These are phyloP conservation scores for Dinoponera quadriceps DNA, from an alignment of 1,140 invertebrate genomes.

Conservation along the genomic window DNA sequence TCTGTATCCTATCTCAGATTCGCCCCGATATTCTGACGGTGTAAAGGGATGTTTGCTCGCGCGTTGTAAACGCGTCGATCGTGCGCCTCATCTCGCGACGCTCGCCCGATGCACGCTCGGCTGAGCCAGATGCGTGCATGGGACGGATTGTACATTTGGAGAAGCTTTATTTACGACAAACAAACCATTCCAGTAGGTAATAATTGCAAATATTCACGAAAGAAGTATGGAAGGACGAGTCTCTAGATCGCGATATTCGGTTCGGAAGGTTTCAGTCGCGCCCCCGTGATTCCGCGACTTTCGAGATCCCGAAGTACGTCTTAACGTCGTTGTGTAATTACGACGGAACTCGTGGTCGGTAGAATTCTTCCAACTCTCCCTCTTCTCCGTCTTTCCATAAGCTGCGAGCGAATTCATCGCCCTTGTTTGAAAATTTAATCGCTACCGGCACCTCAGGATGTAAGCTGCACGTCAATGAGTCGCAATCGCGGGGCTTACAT, in stretches of 20 bases:
- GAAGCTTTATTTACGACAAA: not conserved
- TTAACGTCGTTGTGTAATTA: not conserved
- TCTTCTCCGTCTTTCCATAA: too few species aligned
- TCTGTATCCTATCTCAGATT: not conserved
- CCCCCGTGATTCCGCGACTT: too few species aligned
- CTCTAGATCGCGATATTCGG: too few species aligned
- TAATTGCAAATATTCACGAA: too few species aligned
- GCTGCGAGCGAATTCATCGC: slow-evolving; percentile 1
- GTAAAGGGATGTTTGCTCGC: slow-evolving; percentile 26
- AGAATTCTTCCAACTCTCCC: too few species aligned
- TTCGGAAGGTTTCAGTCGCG: too few species aligned
- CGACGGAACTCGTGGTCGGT: not conserved
- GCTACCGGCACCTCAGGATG: not conserved
- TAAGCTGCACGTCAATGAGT: not conserved
- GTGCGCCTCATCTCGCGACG: not conserved
- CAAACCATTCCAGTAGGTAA: too few species aligned
- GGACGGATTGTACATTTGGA: not conserved
- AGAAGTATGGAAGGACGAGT: too few species aligned
- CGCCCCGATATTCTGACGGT: not conserved
- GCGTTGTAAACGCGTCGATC: not conserved
- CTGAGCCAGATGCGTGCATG: not conserved
- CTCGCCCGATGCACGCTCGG: not conserved
- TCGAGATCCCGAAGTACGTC: too few species aligned
- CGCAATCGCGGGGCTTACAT: not conserved
- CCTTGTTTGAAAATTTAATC: slow-evolving; percentile 9